A percentile compares a stretch with the other conserved stretches of the same genome.
phyloP scores from a whole-genome alignment of 2,888 invertebrate genomes.

The Amphipyra tragopoginis region DNA sequence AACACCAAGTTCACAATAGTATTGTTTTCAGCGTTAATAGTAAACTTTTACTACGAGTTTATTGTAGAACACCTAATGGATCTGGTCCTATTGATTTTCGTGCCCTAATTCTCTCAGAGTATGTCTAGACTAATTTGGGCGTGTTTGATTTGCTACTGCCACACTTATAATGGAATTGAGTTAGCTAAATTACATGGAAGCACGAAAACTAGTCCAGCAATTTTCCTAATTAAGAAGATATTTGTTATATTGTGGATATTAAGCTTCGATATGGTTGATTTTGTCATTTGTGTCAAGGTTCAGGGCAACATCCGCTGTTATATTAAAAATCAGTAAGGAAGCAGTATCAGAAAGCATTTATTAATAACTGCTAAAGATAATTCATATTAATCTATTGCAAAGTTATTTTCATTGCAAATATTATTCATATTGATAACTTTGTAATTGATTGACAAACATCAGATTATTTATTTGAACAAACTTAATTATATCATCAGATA shows the following conservation, averaged over 20 bases:
- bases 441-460: constrained; percentile 8
- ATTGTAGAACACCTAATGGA: constrained; percentile 35
- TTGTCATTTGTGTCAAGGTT: background rate
- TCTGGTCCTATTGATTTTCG: constrained; percentile 70
- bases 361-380: background rate
- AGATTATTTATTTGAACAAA: constrained; percentile 40
- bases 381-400: background rate
- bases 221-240: constrained; percentile 21
- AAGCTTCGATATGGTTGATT: background rate
- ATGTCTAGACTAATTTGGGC: constrained; percentile 64
- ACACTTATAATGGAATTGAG: constrained; percentile 37
- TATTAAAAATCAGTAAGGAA: background rate
- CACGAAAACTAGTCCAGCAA: constrained; percentile 26
- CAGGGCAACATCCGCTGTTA: background rate
- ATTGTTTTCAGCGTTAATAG: constrained; percentile 39
- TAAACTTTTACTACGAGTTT: constrained; percentile 36
- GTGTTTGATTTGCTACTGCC: constrained; percentile 36
- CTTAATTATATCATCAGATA: constrained; percentile 39
- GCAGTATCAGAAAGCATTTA: background rate
- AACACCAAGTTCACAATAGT: constrained; percentile 13
- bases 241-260: background rate
- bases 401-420: background rate
- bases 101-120: constrained; percentile 69
- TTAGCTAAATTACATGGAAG: constrained; percentile 20
- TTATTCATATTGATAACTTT: constrained; percentile 5